Percentiles rank a stretch among this genome's conserved stretches.
phyloP scores from a whole-genome alignment of 2,113 vertebrate genomes.

The Bos indicus region DNA sequence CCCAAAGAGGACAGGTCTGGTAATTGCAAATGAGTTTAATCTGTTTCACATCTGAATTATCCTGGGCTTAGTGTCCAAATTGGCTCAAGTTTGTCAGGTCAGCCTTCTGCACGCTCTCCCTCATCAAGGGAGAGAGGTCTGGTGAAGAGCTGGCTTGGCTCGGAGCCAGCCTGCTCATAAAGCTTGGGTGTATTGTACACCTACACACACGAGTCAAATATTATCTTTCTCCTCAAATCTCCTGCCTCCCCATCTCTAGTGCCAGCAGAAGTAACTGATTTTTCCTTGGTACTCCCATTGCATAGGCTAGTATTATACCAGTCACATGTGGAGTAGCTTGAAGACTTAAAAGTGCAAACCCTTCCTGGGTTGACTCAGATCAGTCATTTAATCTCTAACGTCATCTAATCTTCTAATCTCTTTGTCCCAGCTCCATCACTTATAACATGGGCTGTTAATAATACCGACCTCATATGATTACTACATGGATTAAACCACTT shows the following conservation, averaged over 20 bases:
- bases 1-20: constrained; percentile 20
- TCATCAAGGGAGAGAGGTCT: background rate
- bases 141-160: background rate
- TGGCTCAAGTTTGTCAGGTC: background rate
- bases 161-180: background rate
- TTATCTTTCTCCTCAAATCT: background rate
- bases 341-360: background rate
- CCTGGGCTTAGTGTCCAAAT: background rate
- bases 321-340: background rate
- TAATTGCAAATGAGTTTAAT: constrained; percentile 60
- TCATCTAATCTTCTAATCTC: background rate
- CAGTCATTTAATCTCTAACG: background rate
- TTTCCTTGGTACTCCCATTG: background rate
- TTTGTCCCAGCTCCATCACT: background rate
- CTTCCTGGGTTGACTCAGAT: background rate
- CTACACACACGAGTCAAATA: fast-evolving
- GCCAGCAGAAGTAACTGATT: background rate
- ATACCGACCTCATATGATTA: background rate
- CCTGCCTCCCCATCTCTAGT: background rate
- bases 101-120: background rate
- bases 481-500: background rate
- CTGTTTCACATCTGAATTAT: constrained; percentile 48
- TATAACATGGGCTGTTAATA: background rate
- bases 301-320: background rate
- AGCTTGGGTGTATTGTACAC: background rate